These are phyloP conservation scores for Theonella swinhoei DNA, from an alignment of 37 sponge, comb jelly and placozoan species.

Conservation along the genomic window DNA sequence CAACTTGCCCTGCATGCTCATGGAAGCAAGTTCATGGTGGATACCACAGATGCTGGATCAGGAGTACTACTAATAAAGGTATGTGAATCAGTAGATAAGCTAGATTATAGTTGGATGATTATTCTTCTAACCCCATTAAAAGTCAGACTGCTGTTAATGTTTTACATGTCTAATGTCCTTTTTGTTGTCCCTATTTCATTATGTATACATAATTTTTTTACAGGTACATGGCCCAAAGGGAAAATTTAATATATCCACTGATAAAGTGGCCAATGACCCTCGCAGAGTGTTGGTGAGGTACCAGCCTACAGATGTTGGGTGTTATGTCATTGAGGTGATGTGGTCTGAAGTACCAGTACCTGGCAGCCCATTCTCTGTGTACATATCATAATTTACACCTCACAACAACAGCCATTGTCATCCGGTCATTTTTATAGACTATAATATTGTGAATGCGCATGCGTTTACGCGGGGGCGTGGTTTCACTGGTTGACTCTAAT, in stretches of 20 bases:
- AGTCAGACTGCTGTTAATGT: no score
- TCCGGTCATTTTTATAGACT: no score
- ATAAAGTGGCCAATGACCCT: not conserved
- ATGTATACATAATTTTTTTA: no score
- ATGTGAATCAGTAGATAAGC: not conserved
- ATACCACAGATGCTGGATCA: not conserved
- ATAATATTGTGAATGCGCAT: no score
- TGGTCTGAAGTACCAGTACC: slow-evolving; percentile 39
- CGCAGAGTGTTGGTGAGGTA: not conserved
- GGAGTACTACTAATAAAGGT: not conserved
- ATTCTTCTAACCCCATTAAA: no score
- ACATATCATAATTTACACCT: not conserved
- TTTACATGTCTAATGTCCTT: no score
- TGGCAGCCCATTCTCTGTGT: slow-evolving; percentile 31
- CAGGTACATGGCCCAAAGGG: slow-evolving; percentile 70
- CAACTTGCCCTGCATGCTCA: not conserved
- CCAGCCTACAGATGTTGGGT: slow-evolving; percentile 2
- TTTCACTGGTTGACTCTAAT: not conserved
- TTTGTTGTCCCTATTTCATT: no score
- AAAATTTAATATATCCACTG: slow-evolving; percentile 55
- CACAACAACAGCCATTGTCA: not conserved
- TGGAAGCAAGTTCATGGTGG: not conserved
- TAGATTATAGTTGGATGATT: no score
- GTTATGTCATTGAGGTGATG: slow-evolving; percentile 7
- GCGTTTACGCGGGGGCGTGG: no score